A percentile compares a stretch with the other conserved stretches of the same genome.
Evolutionary conservation across 2,797 vertebrate genomes (phyloP).

Genomic region (Sylvilagus floridanus): DNA sequence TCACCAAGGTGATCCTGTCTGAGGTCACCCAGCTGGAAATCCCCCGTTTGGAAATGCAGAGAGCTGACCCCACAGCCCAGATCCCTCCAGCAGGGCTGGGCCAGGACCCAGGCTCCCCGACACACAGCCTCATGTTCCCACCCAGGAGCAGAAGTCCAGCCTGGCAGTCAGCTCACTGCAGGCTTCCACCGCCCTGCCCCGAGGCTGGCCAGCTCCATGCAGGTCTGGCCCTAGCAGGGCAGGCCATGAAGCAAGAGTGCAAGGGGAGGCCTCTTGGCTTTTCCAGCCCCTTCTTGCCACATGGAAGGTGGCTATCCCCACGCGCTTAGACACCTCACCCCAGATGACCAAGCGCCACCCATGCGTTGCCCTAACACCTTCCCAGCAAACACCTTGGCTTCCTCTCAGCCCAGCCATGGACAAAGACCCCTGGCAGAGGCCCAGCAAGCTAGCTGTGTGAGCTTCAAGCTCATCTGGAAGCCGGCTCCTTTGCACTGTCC

Average conservation of each 20-base stretch:
- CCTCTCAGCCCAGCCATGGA: neutral
- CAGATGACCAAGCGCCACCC: neutral
- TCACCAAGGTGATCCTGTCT: neutral
- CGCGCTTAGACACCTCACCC: neutral
- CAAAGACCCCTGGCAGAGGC: neutral
- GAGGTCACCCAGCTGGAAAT: neutral
- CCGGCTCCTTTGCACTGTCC: neutral
- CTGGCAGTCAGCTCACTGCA: neutral
- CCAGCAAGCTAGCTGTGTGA: neutral
- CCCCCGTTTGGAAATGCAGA: neutral
- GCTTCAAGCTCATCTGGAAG: neutral
- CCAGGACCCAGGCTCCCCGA: neutral
- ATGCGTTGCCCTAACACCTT: neutral
- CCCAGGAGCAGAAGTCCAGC: neutral
- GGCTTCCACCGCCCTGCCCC: neutral
- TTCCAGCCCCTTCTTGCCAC: neutral
- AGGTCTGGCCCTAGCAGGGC: neutral
- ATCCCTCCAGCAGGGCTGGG: neutral
- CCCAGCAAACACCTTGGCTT: neutral
- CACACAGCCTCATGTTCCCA: neutral
- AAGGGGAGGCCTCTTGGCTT: neutral
- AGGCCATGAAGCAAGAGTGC: neutral
- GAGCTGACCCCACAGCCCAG: neutral
- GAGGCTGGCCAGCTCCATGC: too few species aligned
- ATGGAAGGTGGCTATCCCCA: neutral